Conservation (phyloP, 1,140 invertebrate species). For the Pissodes strobi region DNA sequence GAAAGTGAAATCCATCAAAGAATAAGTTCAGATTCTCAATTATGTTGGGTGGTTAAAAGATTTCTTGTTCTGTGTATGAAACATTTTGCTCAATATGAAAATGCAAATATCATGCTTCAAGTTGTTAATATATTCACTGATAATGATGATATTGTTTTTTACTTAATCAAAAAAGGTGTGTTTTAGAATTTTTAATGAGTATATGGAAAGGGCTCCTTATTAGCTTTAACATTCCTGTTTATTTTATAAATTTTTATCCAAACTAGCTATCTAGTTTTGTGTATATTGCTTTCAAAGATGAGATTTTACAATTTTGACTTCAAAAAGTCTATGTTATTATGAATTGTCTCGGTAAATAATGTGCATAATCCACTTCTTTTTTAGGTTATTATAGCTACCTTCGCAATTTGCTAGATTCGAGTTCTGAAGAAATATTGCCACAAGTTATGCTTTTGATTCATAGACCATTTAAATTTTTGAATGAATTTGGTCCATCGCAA, state of each 20-base stretch:
- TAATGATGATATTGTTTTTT: constrained; percentile 39
- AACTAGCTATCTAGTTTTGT: too few relatives aligned
- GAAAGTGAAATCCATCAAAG: constrained; percentile 61
- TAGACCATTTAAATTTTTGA: constrained; percentile 67
- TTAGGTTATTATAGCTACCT: constrained; percentile 76
- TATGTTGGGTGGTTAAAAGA: constrained; percentile 63
- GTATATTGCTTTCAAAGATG: too few relatives aligned
- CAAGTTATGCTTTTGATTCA: constrained; percentile 77
- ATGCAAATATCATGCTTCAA: constrained; percentile 30
- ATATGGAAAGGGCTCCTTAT: too few relatives aligned
- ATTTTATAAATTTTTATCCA: too few relatives aligned
- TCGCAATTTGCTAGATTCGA: constrained; percentile 69
- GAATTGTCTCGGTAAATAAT: too few relatives aligned
- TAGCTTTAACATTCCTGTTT: too few relatives aligned
- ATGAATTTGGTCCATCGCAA: constrained; percentile 33
- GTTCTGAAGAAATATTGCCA: constrained; percentile 56
- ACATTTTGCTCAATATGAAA: constrained; percentile 53
- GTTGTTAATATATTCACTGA: constrained; percentile 42
- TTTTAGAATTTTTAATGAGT: too few relatives aligned
- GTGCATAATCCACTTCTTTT: constrained; percentile 43
- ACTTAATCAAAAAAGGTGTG: constrained; percentile 45
- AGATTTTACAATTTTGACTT: constrained; percentile 1
- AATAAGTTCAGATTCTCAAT: constrained; percentile 50
- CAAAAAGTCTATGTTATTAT: not conserved
- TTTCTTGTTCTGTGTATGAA: constrained; percentile 63